Evolutionary conservation across 2,888 invertebrate genomes (phyloP), one percentile per base, ranked within the genome.

Genomic region (Melitaea athalia): DNA sequence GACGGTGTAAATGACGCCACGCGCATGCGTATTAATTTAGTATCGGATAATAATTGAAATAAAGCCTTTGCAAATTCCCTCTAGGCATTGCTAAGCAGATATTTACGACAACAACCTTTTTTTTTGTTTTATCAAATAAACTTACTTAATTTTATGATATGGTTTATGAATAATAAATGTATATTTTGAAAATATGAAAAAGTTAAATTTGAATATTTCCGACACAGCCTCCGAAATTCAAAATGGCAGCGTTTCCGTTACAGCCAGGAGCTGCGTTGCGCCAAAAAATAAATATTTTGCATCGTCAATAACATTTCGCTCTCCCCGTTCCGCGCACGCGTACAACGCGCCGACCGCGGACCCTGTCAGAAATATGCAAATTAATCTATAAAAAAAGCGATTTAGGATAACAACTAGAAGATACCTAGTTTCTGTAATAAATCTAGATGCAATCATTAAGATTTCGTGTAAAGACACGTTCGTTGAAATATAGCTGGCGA

Each of bases 351-450:
- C 76, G 38, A 47, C 76, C 80, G 78, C 83, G 76, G 76, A 78
- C 80, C 78, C 88, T 89, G 92, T 91, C 92, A 91, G 87, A 91
- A 90, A 89, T 92, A 92, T 92, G 92, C 90, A 91, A 92, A 92
- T 92, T 89, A 86, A 85, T 86, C 86, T 81, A 90, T 89, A 89
- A 91, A 91, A 24, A 90, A 88, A 83, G 78, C 83, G 80, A 87
- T 86, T 85, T 79, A 85, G 79, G 78, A 79, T 73, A 78, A 79
- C 78, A 79, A 87, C 84, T 85, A 86, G 74, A 81, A 78, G 73
- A 79, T 79, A 77, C 83, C 81, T 76, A 76, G 77, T 76, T 74
- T 68, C 63, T 67, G 69, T 74, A 74, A 73, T 70, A 64, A 72
- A 72, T 73, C 62, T 74, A 70, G 66, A 63, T 45, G 55, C 59